Evolutionary conservation across 2,797 vertebrate species (phyloP).

Genomic region (Myiotriccus ornatus): DNA sequence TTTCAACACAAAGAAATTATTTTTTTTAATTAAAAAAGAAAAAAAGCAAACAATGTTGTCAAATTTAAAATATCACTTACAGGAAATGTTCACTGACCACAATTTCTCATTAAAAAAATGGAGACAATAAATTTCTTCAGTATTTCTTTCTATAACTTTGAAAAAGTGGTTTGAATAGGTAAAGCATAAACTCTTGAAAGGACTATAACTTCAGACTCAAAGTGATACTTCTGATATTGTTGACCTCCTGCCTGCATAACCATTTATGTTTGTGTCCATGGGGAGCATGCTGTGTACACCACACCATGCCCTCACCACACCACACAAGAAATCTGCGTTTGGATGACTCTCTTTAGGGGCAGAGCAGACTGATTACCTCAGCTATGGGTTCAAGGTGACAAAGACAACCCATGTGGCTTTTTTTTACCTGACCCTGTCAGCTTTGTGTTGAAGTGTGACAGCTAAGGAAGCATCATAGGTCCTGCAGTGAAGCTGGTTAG

Average conservation of each 20-base stretch:
- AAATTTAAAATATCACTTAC: background rate
- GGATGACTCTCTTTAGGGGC: background rate
- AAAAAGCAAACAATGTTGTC: background rate
- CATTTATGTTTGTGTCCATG: fast-evolving
- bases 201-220: background rate
- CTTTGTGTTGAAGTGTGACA: background rate
- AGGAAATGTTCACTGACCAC: background rate
- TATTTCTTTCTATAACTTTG: background rate
- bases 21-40: background rate
- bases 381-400: background rate
- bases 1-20: background rate
- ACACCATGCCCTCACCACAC: fast-evolving
- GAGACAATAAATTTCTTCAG: background rate
- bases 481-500: background rate
- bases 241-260: background rate
- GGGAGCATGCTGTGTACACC: fast-evolving
- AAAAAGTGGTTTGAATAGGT: background rate
- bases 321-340: background rate
- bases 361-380: background rate
- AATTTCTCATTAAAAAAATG: background rate
- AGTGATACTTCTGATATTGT: background rate
- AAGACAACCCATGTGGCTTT: background rate
- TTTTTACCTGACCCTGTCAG: background rate
- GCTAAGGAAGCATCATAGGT: background rate
- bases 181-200: background rate